A percentile compares a stretch with the other conserved stretches of the same genome.
Evolutionary conservation across 2,888 invertebrate species (phyloP).

Genomic region (Cephus sareptanus): DNA sequence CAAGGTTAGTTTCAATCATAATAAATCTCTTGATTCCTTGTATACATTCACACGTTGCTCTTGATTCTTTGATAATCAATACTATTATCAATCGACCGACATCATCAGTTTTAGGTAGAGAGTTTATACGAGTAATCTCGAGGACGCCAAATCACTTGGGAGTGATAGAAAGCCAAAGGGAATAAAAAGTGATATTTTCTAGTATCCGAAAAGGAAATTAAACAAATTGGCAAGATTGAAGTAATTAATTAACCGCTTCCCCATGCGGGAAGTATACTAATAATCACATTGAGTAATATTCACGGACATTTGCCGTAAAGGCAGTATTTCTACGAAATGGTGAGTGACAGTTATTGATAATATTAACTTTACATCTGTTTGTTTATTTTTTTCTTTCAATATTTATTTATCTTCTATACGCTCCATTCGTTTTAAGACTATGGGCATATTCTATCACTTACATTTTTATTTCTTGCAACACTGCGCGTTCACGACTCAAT

Average conservation of each 20-base stretch:
- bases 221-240: not conserved
- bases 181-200: slow-evolving; percentile 45
- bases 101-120: no score
- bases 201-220: slow-evolving; percentile 18
- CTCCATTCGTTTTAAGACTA: no score
- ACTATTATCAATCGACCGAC: no score
- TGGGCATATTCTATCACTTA: no score
- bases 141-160: slow-evolving; percentile 2
- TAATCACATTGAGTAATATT: not conserved
- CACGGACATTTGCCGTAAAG: slow-evolving; percentile 37
- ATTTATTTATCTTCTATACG: not conserved
- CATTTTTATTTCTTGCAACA: no score
- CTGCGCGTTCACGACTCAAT: no score
- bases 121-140: no score
- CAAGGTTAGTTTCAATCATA: slow-evolving; percentile 30
- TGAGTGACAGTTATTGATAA: slow-evolving; percentile 36
- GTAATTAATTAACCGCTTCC: no score
- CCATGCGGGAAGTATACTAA: not conserved
- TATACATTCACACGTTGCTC: no score
- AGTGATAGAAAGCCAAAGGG: slow-evolving; percentile 44
- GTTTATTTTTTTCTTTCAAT: not conserved
- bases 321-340: slow-evolving; percentile 54
- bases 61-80: no score
- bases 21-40: not conserved
- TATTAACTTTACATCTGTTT: not conserved